Base-by-base conservation (phyloP, 1,140 invertebrate species). In the Lineus longissimus region DNA sequence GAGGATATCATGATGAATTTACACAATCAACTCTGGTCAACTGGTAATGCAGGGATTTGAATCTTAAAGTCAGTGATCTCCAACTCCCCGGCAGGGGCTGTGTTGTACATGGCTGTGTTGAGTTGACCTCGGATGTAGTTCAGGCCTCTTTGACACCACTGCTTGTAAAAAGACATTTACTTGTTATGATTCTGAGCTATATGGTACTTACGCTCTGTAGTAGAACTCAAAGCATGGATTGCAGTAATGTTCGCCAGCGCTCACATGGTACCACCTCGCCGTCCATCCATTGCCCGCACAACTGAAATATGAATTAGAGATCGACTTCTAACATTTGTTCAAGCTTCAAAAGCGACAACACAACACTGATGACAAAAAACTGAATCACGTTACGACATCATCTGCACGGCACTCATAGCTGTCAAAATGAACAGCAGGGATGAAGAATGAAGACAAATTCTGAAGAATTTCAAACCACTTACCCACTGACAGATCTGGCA, bases 191-290 rank as follows among this genome's bases (percentile, higher is more conserved):
- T 19, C 9, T 56, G 0, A n/a, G n/a, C 1, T 13, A 1, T n/a
- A 57, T 31, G 19, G 22, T 13, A 64, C 65, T 59, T 66, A 80
- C 78, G 74, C 74, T 71, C 80, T 73, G 61, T 82, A 83, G 72
- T 72, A 82, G 68, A 76, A 69, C 47, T 83, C 81, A 75, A 83
- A 82, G 63, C 82, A 83, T 56, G 82, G 77, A 66, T 83, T 83
- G 65, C 82, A 83, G 69, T 74, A 83, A 66, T 83, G 82, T 72
- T 83, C 82, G 22, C 78, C 81, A n/a, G 70, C 57, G 9, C 78
- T 76, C 27, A 83, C 68, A 58, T 83, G 82, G 70, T 81, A 81
- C 82, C 82, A 83, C 7, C 81, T 66, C 11, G 82, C 81, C 2
- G 82, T 83, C 62, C 77, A 79, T 11, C 76, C 75, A 69, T 67